Evolutionary conservation across 2,797 vertebrate species (phyloP), one percentile per base, ranked within the genome.

Genomic region (Cirrhinus molitorella): DNA sequence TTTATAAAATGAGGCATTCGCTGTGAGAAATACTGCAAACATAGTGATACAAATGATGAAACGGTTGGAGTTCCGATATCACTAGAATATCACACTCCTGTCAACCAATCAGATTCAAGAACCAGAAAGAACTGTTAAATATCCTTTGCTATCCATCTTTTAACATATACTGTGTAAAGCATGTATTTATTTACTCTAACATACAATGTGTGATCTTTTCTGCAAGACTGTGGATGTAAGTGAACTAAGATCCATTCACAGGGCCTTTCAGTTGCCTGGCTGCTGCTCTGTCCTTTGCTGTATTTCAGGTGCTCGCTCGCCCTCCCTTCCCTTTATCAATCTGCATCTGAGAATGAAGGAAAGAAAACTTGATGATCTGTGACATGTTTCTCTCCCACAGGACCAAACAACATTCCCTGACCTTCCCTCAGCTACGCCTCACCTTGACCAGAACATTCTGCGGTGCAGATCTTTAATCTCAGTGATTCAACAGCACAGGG

Each of bases 281-380:
- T 45, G 16, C 40, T 47, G 25, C 25, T 65, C 12, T 2, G 17
- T 78, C 55, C 17, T 79, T 55, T 40, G 47, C 28, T 53, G 21
- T 37, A 28, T 31, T 49, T 68, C 63, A 67, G 49, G 13, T 67
- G n/a, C 1, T 25, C 16, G n/a, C 1, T 25, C 16, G 11, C 51
- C 25, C 21, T 34, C 28, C 47, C 65, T 34, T 88, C 81, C 85
- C 79, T 78, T 89, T 89, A 89, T 88, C 79, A 87, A 91, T 89
- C 90, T 88, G 90, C 91, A 86, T 90, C 90, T 91, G 88, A 80
- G 81, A 90, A 89, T 87, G 93, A 93, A 93, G 92, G 93, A 92
- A 90, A 87, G 47, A 88, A 21, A 4, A 85, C 77, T 87, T 87
- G 91, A 94, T 93, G 85, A 45, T 87, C 85, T 91, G 89, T 90